A percentile compares a stretch with the other conserved stretches of the same genome.
phyloP scores from a whole-genome alignment of 2,888 invertebrate genomes.

The Ctena decussata region DNA sequence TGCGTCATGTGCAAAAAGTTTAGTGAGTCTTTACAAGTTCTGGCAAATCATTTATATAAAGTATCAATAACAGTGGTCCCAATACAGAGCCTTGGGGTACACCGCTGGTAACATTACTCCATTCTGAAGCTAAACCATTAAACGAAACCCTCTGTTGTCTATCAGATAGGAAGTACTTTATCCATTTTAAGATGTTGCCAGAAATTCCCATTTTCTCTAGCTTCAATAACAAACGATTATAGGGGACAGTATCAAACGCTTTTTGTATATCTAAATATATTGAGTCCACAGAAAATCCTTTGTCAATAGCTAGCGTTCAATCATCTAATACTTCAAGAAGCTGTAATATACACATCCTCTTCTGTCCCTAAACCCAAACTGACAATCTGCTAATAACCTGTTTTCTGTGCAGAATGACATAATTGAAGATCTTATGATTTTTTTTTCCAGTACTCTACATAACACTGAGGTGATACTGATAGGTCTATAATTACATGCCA shows the following conservation, averaged over 20 bases:
- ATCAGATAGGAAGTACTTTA: background rate
- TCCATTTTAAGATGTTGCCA: slow-evolving; percentile 17
- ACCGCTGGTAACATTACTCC: slow-evolving; percentile 17
- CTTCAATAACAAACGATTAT: slow-evolving; percentile 1
- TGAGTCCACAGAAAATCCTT: background rate
- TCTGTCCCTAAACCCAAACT: background rate
- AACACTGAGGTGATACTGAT: background rate
- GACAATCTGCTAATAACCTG: background rate
- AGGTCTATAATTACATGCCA: slow-evolving; percentile 2
- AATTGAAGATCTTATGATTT: background rate
- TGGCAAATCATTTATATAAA: slow-evolving; percentile 9
- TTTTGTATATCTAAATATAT: slow-evolving; percentile 5
- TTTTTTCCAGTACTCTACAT: background rate
- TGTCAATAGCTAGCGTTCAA: background rate
- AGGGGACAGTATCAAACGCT: slow-evolving; percentile 15
- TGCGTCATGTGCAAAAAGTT: slow-evolving; percentile 7
- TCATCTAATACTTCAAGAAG: slow-evolving; percentile 17
- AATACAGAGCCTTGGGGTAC: slow-evolving; percentile 22
- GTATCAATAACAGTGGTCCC: slow-evolving; percentile 14
- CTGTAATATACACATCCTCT: slow-evolving; percentile 1
- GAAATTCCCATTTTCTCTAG: background rate
- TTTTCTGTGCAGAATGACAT: background rate
- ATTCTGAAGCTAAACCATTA: slow-evolving; percentile 15
- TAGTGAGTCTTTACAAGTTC: background rate
- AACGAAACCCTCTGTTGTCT: background rate